Percentiles rank a stretch among this genome's conserved stretches.
phyloP scores from a whole-genome alignment of 1,140 invertebrate species.

The Ceratina calcarata region DNA sequence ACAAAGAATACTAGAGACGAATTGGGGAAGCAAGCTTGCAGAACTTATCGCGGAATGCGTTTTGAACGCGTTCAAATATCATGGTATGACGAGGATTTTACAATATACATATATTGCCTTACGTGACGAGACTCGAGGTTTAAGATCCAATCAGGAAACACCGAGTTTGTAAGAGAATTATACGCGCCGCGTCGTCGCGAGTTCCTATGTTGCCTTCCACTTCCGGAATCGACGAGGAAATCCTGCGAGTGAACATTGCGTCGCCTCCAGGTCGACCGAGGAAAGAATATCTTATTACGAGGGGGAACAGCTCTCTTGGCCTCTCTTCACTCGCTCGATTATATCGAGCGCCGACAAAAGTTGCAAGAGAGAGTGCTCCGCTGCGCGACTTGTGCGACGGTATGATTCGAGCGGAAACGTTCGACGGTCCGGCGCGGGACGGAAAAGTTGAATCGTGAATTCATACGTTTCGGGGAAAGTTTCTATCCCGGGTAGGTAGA shows the following conservation, averaged over 20 bases:
- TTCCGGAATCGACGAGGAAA: conserved; percentile 19
- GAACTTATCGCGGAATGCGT: background rate
- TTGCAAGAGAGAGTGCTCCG: background rate
- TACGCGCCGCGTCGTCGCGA: conserved; percentile 5
- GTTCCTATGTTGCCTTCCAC: background rate
- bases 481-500: conserved; percentile 5
- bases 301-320: background rate
- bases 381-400: conserved; percentile 5
- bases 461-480: conserved; percentile 55
- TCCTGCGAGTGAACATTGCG: background rate
- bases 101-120: too few species aligned
- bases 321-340: conserved; percentile 5
- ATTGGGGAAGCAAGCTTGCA: background rate
- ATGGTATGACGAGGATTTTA: too few species aligned
- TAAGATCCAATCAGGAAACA: background rate
- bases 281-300: conserved; percentile 27
- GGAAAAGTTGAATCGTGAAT: conserved; percentile 57
- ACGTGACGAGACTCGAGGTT: background rate
- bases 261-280: background rate
- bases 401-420: conserved; percentile 49
- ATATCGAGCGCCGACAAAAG: conserved; percentile 14
- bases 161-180: conserved; percentile 28
- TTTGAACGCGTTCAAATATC: background rate
- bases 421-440: conserved; percentile 28
- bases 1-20: too few species aligned